phyloP scores from a whole-genome alignment of 2,888 invertebrate species.

The Rhyacophila evoluta region DNA sequence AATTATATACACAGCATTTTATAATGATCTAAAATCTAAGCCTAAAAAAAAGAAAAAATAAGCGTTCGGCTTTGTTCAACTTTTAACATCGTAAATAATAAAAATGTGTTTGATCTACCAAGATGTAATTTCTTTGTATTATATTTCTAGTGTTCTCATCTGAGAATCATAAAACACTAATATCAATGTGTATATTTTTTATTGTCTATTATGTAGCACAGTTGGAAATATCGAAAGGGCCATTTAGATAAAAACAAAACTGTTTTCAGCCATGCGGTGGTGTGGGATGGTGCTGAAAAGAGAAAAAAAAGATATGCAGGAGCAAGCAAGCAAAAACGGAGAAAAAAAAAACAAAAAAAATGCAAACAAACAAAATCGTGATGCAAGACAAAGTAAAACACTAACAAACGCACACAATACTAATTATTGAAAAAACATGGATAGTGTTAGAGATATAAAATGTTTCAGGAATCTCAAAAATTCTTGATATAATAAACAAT shows the following conservation, averaged over 20 bases:
- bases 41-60: background rate
- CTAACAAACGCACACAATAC: constrained; percentile 3
- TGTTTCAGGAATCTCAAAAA: no score
- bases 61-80: background rate
- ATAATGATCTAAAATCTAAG: background rate
- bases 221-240: background rate
- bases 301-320: constrained; percentile 53
- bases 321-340: constrained; percentile 44
- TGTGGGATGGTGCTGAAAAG: constrained; percentile 53
- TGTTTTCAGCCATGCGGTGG: constrained; percentile 54
- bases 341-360: constrained; percentile 28
- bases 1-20: background rate
- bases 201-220: background rate
- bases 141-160: background rate
- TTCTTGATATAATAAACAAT: no score
- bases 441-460: constrained; percentile 56
- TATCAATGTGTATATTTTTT: background rate
- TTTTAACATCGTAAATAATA: background rate
- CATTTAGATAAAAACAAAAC: constrained; percentile 29
- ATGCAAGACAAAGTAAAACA: constrained; percentile 26
- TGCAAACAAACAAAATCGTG: constrained; percentile 10
- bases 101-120: background rate
- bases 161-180: background rate
- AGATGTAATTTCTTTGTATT: background rate
- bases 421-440: constrained; percentile 36